Conservation (phyloP, 2,797 vertebrate genomes). For the Pogoniulus pusillus region DNA sequence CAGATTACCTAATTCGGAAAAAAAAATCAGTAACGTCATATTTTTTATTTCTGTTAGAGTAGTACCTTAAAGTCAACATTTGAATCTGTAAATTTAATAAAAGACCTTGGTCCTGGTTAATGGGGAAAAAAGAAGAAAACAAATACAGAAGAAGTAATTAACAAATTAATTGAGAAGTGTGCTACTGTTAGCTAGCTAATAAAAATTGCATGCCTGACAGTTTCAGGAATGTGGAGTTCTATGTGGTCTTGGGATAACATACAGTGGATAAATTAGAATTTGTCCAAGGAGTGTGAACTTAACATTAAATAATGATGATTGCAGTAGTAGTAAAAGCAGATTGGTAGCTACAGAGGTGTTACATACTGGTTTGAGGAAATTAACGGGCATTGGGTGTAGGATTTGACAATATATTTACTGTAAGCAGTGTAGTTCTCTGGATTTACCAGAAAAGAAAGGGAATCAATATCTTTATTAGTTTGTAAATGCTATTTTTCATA, state of each 20-base stretch:
- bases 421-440: neutral
- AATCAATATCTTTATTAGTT: neutral
- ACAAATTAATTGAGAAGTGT: neutral
- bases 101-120: neutral
- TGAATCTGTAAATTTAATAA: neutral
- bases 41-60: neutral
- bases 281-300: neutral
- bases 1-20: neutral
- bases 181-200: neutral
- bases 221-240: neutral
- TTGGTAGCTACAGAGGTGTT: neutral
- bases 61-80: neutral
- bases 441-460: neutral
- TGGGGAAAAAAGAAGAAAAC: neutral
- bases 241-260: neutral
- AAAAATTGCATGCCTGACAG: neutral
- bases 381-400: neutral
- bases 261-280: neutral
- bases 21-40: neutral
- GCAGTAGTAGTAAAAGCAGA: neutral
- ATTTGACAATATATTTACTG: neutral
- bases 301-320: neutral
- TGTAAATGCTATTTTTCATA: neutral
- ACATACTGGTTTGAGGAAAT: neutral
- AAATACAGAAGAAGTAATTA: neutral